Evolutionary conservation across 2,888 invertebrate species (phyloP), one percentile per base, ranked within the genome.

Genomic region (Drosophila gaucha): DNA sequence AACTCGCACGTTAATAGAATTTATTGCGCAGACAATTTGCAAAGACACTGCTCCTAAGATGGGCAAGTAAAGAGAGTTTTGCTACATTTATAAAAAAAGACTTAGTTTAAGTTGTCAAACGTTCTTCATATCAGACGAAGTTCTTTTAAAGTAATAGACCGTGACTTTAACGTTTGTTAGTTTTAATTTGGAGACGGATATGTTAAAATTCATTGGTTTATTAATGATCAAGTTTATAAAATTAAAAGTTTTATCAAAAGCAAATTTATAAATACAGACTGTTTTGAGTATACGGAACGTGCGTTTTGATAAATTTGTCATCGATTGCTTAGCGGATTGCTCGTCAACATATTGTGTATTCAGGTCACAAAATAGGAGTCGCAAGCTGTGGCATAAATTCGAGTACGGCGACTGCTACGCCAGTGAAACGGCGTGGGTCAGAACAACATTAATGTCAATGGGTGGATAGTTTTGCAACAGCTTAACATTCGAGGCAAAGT

Each of bases 401-500:
- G 66, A 28, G 2, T 33, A 18, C 10, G 30, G 14, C 20, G 33
- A n/a, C 12, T 69, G 75, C 64, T 86, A 89, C 78, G 82, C 79
- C 63, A 92, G 64, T 4, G 88, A 79, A n/a, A 89, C 94, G 26
- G 97, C 97, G 90, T 95, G 96, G 31, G 95, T 95, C 65, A 98
- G 92, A 70, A 98, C 96, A 76, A 95, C 93, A 74, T 96, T 96
- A 24, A 97, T 96, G 91, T 98, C 97, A 93, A 96, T 96, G 12
- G 96, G 95, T 56, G 97, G 97, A 91, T 96, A 98, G 90, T 96
- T 97, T 93, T 99, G 99, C 26, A 99, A 93, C 10, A 99, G 93
- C 92, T 99, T 98, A 49, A 99, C 96, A 92, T 98, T 98, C 26
- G 95, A 94, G 51, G 98, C 96, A 92, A 99, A 99, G 91, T 99